Evolutionary conservation across 1,140 invertebrate genomes (phyloP).

Genomic region (Ceratosolen fusciceps): DNA sequence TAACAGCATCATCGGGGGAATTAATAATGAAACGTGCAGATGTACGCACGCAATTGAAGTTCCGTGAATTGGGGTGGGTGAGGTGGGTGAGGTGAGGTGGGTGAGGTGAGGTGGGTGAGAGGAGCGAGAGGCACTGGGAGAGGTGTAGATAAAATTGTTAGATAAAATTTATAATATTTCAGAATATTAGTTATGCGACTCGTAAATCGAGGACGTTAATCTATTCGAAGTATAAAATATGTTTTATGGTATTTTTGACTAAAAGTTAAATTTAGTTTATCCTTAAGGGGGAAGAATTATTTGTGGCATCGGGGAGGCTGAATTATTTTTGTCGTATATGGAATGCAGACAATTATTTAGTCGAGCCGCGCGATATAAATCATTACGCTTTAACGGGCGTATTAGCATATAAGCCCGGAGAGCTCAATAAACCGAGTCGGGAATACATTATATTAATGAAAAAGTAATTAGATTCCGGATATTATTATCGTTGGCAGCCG

Average conservation of each 20-base stretch:
- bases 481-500: too few species aligned
- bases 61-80: too few species aligned
- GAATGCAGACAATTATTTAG: slow-evolving; percentile 17
- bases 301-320: neutral
- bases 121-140: too few species aligned
- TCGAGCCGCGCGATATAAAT: slow-evolving; percentile 1
- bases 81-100: too few species aligned
- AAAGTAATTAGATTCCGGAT: neutral
- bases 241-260: slow-evolving; percentile 21
- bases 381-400: neutral
- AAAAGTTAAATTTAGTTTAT: slow-evolving; percentile 26
- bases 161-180: slow-evolving; percentile 18
- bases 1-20: too few species aligned
- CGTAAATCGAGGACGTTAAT: neutral
- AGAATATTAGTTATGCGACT: slow-evolving; percentile 9
- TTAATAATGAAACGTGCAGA: too few species aligned
- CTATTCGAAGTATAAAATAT: slow-evolving; percentile 14
- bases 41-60: too few species aligned
- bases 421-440: neutral
- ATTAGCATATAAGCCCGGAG: neutral
- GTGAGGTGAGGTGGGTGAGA: too few species aligned
- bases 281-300: neutral
- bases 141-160: slow-evolving; percentile 1
- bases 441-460: neutral
- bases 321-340: slow-evolving; percentile 7